Conservation (phyloP, 2,113 vertebrate genomes). For the Peromyscus californicus region DNA sequence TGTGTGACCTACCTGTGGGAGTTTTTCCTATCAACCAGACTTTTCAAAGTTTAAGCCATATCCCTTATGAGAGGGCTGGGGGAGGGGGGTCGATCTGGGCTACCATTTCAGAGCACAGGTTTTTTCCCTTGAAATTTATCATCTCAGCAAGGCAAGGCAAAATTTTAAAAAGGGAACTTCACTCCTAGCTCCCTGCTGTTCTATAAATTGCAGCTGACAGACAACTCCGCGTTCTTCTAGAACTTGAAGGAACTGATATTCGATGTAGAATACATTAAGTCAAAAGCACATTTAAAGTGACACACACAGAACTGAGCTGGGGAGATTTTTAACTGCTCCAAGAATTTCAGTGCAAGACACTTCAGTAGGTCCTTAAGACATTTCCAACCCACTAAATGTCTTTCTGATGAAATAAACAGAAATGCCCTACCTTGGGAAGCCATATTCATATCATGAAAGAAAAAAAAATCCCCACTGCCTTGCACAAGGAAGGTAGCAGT, state of each 20-base stretch:
- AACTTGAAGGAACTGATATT: background rate
- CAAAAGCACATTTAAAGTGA: conserved; percentile 10
- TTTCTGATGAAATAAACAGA: conserved; percentile 67
- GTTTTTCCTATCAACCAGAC: background rate
- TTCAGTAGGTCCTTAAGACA: conserved; percentile 39
- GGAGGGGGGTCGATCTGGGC: no score
- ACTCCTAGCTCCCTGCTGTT: background rate
- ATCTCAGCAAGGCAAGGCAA: background rate
- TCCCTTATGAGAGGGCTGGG: background rate
- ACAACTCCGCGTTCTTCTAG: background rate
- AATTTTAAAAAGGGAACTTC: conserved; percentile 10
- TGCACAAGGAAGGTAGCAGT: conserved; percentile 53
- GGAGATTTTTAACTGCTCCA: conserved; percentile 45
- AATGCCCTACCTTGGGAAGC: conserved; percentile 64
- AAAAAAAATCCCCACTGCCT: conserved; percentile 50
- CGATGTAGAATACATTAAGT: background rate
- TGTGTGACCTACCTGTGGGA: background rate
- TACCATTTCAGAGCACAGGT: background rate
- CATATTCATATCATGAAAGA: conserved; percentile 56
- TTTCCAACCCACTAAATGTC: conserved; percentile 46
- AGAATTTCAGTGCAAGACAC: conserved; percentile 20
- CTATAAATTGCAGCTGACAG: background rate
- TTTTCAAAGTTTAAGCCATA: background rate
- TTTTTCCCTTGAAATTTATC: conserved; percentile 33
- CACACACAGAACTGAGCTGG: background rate